Conservation (phyloP, 2,888 invertebrate genomes). For the Crematogaster levior region DNA sequence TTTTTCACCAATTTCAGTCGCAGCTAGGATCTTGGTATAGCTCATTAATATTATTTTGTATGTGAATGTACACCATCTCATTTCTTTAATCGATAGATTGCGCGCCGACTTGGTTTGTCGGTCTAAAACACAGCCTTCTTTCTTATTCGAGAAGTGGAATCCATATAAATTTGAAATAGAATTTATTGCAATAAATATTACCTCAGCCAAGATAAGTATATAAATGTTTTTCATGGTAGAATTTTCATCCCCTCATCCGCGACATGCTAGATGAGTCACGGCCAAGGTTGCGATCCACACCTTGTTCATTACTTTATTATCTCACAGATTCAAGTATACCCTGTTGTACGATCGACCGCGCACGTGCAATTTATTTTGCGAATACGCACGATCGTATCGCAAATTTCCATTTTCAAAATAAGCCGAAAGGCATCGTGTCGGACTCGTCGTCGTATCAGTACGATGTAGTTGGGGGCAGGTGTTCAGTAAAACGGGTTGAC, state of each 20-base stretch:
- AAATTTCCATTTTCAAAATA: constrained; percentile 8
- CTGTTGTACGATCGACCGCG: neutral
- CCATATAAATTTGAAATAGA: too few relatives aligned
- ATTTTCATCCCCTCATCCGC: neutral
- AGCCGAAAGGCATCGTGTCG: neutral
- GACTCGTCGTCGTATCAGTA: neutral
- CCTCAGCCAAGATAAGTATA: too few relatives aligned
- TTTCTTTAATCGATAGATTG: too few relatives aligned
- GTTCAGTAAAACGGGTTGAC: constrained; percentile 56
- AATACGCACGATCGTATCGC: constrained; percentile 28
- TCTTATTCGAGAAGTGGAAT: too few relatives aligned
- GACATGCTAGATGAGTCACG: constrained; percentile 34
- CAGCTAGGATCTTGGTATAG: too few relatives aligned
- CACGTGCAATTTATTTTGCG: neutral
- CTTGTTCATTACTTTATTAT: neutral
- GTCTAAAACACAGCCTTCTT: too few relatives aligned
- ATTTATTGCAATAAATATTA: too few relatives aligned
- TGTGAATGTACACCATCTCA: too few relatives aligned
- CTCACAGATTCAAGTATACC: neutral
- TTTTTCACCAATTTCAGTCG: too few relatives aligned
- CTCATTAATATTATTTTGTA: too few relatives aligned
- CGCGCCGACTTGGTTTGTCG: too few relatives aligned
- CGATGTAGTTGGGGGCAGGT: constrained; percentile 66
- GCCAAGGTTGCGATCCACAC: constrained; percentile 57
- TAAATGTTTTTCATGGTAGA: neutral